Evolutionary conservation across 2,797 vertebrate genomes (phyloP), one percentile per base, ranked within the genome.

Genomic region (Dermochelys coriacea): DNA sequence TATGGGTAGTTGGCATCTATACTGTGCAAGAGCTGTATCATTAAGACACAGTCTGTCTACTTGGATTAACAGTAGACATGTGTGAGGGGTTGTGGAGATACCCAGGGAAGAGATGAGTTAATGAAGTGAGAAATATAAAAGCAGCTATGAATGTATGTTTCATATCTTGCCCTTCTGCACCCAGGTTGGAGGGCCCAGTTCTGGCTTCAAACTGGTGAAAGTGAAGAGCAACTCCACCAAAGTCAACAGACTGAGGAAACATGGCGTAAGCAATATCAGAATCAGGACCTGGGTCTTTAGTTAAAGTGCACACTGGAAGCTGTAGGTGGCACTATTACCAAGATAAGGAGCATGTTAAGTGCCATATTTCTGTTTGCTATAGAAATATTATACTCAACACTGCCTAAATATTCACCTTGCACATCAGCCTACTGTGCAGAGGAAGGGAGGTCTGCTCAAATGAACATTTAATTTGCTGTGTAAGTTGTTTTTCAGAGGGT

Each of bases 161-260:
- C 37, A 47, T 14, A 47, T 47, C 41, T 47, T 15, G 45, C 45
- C 29, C 12, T 55, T 50, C 2, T 6, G 0, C 0, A 0, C 4
- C 83, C 41, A 80, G 12, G 4, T 37, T 27, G 80, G 45, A 37
- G 79, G 11, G 23, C 75, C 6, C 75, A 5, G 1, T 54, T 68
- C 52, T 71, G 47, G 4, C 1, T 87, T 1, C 82, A 3, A 57
- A 59, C 59, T 8, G 5, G 5, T 86, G 21, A 12, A 61, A n/a
- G 23, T 52, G 15, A 80, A 55, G 85, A 93, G 1, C 1, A 41
- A 47, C 4, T 64, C 10, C 37, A 75, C 4, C 3, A 74, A 15
- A 1, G 21, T 68, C 3, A 5, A 9, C 25, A 79, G 74, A 49
- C 14, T 50, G 16, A 8, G 34, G 3, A 21, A 84, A 74, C 3